phyloP scores from a whole-genome alignment of 1,140 invertebrate species.

The Cydia strobilella region DNA sequence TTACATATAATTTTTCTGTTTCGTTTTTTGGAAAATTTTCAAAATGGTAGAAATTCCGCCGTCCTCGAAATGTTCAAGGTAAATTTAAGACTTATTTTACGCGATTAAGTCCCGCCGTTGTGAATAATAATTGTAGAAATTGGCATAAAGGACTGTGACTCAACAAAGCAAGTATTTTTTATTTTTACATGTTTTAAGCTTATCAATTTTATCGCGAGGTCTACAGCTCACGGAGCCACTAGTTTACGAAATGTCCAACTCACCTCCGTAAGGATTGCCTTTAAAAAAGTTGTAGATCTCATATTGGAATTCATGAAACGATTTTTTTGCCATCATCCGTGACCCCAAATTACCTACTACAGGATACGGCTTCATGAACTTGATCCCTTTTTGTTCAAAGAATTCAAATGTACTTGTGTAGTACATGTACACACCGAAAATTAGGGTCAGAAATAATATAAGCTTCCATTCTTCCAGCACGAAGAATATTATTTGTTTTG shows the following conservation, averaged over 20 bases:
- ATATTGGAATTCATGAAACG: slow-evolving; percentile 74
- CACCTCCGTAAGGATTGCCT: slow-evolving; percentile 75
- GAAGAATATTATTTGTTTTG: slow-evolving; percentile 51
- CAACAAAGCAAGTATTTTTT: too few relatives aligned
- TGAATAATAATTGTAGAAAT: too few relatives aligned
- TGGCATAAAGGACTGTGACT: too few relatives aligned
- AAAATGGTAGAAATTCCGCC: too few relatives aligned
- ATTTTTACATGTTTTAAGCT: too few relatives aligned
- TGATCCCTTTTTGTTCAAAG: slow-evolving; percentile 69
- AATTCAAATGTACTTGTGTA: slow-evolving; percentile 67
- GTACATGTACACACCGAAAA: slow-evolving; percentile 67
- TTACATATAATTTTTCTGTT: too few relatives aligned
- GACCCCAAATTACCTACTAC: slow-evolving; percentile 73
- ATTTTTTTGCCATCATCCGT: slow-evolving; percentile 60
- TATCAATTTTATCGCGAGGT: too few relatives aligned
- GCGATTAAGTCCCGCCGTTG: too few relatives aligned
- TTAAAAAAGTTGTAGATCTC: slow-evolving; percentile 73
- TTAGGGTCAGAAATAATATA: slow-evolving; percentile 54
- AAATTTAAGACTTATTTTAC: too few relatives aligned
- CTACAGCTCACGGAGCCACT: too few relatives aligned
- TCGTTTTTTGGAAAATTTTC: too few relatives aligned
- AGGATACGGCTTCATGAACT: slow-evolving; percentile 66
- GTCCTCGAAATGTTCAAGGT: too few relatives aligned
- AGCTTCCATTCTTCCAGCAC: slow-evolving; percentile 66
- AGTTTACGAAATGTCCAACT: slow-evolving; percentile 41